phyloP scores from a whole-genome alignment of 2,888 invertebrate species.

The Lissonota sp. region DNA sequence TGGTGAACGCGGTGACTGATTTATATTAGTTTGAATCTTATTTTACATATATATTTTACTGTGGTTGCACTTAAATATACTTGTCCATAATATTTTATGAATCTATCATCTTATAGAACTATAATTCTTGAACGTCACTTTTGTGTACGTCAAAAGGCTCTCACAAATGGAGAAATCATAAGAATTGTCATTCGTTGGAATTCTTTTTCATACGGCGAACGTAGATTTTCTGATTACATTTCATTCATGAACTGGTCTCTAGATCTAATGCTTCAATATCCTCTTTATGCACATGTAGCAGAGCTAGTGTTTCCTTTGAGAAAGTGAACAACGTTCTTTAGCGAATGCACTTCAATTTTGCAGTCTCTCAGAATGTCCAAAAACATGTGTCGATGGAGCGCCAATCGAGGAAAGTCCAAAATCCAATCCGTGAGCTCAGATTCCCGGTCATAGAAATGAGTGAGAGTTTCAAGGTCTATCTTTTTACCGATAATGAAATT shows the following conservation, averaged over 20 bases:
- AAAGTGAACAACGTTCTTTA: conserved; percentile 49
- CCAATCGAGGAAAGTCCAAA: conserved; percentile 12
- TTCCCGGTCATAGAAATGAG: conserved; percentile 42
- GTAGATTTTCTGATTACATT: conserved; percentile 39
- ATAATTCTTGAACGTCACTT: no score
- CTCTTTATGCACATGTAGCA: conserved; percentile 54
- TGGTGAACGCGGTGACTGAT: no score
- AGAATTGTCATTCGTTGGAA: no score
- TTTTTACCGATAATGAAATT: conserved; percentile 46
- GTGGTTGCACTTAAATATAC: no score
- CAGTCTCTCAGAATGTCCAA: conserved; percentile 42
- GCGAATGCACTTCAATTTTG: conserved; percentile 35
- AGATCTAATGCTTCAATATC: conserved; percentile 48
- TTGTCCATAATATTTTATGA: neutral
- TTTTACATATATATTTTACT: no score
- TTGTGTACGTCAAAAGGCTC: no score
- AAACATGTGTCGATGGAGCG: conserved; percentile 50
- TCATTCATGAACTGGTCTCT: conserved; percentile 41
- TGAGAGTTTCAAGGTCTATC: conserved; percentile 35
- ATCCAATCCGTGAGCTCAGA: conserved; percentile 10
- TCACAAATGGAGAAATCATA: no score
- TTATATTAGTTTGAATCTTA: no score
- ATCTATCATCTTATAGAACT: no score
- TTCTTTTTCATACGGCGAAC: conserved; percentile 8
- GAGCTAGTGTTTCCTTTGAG: conserved; percentile 39